Conservation (phyloP, 2,888 invertebrate genomes). For the Drosophila koepferae region DNA sequence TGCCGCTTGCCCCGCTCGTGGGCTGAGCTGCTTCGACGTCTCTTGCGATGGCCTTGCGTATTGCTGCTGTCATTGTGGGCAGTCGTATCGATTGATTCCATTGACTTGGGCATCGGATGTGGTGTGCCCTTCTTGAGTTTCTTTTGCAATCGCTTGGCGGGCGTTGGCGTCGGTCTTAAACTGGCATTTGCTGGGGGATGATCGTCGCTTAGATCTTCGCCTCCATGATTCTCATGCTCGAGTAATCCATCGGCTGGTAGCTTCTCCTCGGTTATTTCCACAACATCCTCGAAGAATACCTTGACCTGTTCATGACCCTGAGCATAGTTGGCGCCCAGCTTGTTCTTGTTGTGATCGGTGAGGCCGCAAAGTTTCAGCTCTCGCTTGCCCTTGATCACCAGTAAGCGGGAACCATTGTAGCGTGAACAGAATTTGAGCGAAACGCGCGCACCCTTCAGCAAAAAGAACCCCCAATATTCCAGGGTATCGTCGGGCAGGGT, state of each 20-base stretch:
- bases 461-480: slow-evolving; percentile 95
- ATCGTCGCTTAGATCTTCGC: slow-evolving; percentile 80
- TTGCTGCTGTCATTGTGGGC: background rate
- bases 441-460: slow-evolving; percentile 91
- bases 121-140: slow-evolving; percentile 76
- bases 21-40: slow-evolving; percentile 1
- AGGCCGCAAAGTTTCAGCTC: slow-evolving; percentile 92
- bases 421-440: slow-evolving; percentile 92
- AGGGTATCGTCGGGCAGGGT: slow-evolving; percentile 92
- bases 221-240: slow-evolving; percentile 83
- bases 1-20: slow-evolving; percentile 67
- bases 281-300: slow-evolving; percentile 87
- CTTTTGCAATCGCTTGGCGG: slow-evolving; percentile 44
- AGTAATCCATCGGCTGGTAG: slow-evolving; percentile 55
- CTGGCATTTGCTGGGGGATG: slow-evolving; percentile 8
- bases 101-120: slow-evolving; percentile 12
- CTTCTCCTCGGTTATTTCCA: slow-evolving; percentile 84
- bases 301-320: slow-evolving; percentile 85
- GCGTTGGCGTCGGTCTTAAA: slow-evolving; percentile 8
- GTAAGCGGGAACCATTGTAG: slow-evolving; percentile 91
- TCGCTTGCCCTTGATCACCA: slow-evolving; percentile 92
- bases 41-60: slow-evolving; percentile 2
- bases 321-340: slow-evolving; percentile 87
- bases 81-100: background rate
- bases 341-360: slow-evolving; percentile 89